A percentile compares a stretch with the other conserved stretches of the same genome.
phyloP scores from a whole-genome alignment of 2,888 invertebrate genomes.

The Sinelater perroti region DNA sequence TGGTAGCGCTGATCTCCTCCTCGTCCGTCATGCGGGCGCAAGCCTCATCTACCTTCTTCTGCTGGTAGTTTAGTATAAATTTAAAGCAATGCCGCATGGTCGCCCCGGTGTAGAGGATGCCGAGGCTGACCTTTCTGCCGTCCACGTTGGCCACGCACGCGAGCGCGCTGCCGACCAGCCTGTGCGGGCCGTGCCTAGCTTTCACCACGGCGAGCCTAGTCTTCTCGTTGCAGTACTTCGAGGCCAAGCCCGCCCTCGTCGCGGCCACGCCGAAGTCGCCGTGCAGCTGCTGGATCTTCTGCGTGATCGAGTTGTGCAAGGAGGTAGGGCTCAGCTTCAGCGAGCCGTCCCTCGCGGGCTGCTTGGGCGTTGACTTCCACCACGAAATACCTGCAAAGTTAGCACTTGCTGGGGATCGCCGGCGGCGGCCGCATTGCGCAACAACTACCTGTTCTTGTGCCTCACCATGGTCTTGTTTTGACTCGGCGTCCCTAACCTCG shows the following conservation, averaged over 20 bases:
- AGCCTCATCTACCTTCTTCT: slow-evolving; percentile 69
- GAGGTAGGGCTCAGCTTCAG: slow-evolving; percentile 64
- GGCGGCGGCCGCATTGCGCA: no score
- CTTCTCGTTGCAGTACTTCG: slow-evolving; percentile 81
- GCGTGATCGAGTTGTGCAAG: slow-evolving; percentile 67
- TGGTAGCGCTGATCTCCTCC: slow-evolving; percentile 68
- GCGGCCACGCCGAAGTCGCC: slow-evolving; percentile 81
- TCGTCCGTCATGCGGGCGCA: slow-evolving; percentile 70
- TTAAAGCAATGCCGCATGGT: slow-evolving; percentile 82
- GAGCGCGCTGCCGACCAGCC: slow-evolving; percentile 72
- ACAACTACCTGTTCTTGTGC: slow-evolving; percentile 55
- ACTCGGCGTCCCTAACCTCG: no score
- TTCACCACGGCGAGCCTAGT: slow-evolving; percentile 79
- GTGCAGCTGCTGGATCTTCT: slow-evolving; percentile 73
- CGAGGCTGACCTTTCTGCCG: slow-evolving; percentile 67
- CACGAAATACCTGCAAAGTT: slow-evolving; percentile 73
- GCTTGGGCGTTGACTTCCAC: slow-evolving; percentile 68
- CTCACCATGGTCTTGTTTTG: slow-evolving; percentile 51
- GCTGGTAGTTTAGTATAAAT: slow-evolving; percentile 75
- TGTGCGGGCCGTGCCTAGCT: slow-evolving; percentile 78
- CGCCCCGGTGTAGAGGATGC: slow-evolving; percentile 78
- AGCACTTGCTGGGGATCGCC: no score
- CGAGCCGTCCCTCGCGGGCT: slow-evolving; percentile 62
- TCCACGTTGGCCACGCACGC: slow-evolving; percentile 76
- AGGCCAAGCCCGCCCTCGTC: slow-evolving; percentile 74